Evolutionary conservation across 2,797 vertebrate species (phyloP), one percentile per base, ranked within the genome.

Genomic region (Alosa sapidissima): DNA sequence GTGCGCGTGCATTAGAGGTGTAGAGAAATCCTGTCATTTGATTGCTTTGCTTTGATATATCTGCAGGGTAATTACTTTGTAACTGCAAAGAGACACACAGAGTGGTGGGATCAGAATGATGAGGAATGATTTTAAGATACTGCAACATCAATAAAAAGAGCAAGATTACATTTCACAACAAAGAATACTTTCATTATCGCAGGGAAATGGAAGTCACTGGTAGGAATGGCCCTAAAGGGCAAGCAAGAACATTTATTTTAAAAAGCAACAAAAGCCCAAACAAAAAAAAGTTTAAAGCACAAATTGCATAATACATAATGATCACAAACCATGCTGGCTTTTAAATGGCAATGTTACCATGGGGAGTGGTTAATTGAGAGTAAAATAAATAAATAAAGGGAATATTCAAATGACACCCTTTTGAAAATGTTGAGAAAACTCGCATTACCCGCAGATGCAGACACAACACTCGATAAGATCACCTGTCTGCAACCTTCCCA

Each of bases 321-420:
- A 33, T 68, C 10, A 24, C n/a, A 24, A 68, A 8, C 62, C 28
- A 11, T 68, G 28, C 62, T 68, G 24, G 28, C 7, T 24, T 68
- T 68, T 68, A 68, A 68, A 68, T 68, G 62, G 33, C 62, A 68
- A 36, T 14, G 62, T 68, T 68, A 68, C 62, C 62, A 68, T 33
- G 28, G 28, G 62, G 62, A 14, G 62, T 33, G 62, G 28, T 68
- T 68, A 33, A 68, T 68, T 24, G 62, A 24, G 13, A 33, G 36
- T 0, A 36, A 68, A 21, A 24, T 13, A 68, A 0, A 33, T 36
- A 68, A 68, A 68, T 2, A 0, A 68, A 13, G 24, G 62, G 11
- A 28, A 36, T 68, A 13, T 68, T 65, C 28, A 36, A 68, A 36
- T 3, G n/a, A 60, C 21, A 60, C 13, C 7, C 28, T 28, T 28